Base-by-base conservation (phyloP, 2,797 vertebrate species). In the Cryptoblepharus egeriae region DNA sequence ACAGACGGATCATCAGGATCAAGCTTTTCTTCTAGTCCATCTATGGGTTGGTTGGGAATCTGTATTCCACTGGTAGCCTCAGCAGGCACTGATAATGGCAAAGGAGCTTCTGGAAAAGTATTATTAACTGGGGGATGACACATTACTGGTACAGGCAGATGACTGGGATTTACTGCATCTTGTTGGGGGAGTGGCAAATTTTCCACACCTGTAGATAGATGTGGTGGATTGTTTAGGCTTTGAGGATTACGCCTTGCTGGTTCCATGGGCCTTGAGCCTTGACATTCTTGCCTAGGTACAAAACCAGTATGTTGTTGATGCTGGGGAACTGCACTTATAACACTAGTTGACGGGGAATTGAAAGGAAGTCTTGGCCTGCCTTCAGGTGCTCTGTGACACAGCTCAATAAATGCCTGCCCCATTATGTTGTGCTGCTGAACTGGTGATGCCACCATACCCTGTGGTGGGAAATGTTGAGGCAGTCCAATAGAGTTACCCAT, bases 381-480 rank as follows among this genome's bases (percentile, higher is more conserved):
- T 3, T 99, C 98, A 0, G 96, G 96, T n/a, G 95, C 93, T 92
- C 98, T 95, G 93, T 99, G 98, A 1, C 98, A 96, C 42, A 99
- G 92, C 89, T 99, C 98, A 26, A 99, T 99, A 85, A 98, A 99
- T 0, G 98, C 97, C 86, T 99, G 98, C 0, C 99, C 99, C 95
- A 99, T 96, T 76, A 99, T 98, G 89, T 97, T 98, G 93, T 99
- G 99, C 91, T 99, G 99, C 87, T 98, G 98, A 75, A 98, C 94
- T 0, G 97, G 96, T n/a, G n/a, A n/a, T n/a, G n/a, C n/a, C n/a
- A n/a, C n/a, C 86, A 99, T 95, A 45, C 96, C 95, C 76, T 96
- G 97, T 0, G 97, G 96, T 70, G 96, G 95, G 61, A 98, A 98
- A 83, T 98, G 97, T 71, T 97, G 97, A 42, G 97, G 77, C 28